These are phyloP conservation scores for Achatina immaculata DNA, from an alignment of 1,140 invertebrate genomes.

Conservation along the genomic window DNA sequence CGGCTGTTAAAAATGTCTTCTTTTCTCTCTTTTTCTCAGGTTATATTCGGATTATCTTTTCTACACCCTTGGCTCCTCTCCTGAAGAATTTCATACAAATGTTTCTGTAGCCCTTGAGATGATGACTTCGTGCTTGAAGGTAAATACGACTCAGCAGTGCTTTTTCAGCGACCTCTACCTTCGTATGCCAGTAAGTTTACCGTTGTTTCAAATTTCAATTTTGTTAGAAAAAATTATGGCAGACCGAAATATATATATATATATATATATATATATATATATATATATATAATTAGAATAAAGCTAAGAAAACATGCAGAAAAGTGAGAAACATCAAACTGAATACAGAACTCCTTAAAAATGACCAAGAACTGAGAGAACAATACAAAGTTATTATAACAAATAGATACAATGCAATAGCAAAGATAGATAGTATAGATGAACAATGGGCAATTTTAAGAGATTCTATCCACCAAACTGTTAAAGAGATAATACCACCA, in stretches of 20 bases:
- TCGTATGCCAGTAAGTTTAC: conserved; percentile 41
- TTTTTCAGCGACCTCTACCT: conserved; percentile 50
- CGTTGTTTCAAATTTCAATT: not conserved
- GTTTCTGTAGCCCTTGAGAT: conserved; percentile 43
- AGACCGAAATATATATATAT: not conserved
- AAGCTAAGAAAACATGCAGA: no score
- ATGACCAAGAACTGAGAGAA: no score
- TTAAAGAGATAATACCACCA: no score
- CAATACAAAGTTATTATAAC: no score
- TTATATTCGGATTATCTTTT: conserved; percentile 63
- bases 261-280: not conserved
- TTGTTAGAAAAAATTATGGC: not conserved
- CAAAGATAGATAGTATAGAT: no score
- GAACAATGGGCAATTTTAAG: no score
- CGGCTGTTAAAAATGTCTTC: conserved; percentile 35
- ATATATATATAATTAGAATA: no score
- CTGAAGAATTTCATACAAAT: conserved; percentile 48
- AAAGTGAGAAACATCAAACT: no score
- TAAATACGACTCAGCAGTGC: conserved; percentile 46
- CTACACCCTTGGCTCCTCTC: conserved; percentile 47
- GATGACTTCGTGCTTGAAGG: conserved; percentile 49
- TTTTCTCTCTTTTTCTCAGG: conserved; percentile 27
- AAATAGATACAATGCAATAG: no score
- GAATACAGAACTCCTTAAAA: no score
- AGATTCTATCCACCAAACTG: no score